phyloP scores from a whole-genome alignment of 2,888 invertebrate genomes.

The Brachylomia viminalis region DNA sequence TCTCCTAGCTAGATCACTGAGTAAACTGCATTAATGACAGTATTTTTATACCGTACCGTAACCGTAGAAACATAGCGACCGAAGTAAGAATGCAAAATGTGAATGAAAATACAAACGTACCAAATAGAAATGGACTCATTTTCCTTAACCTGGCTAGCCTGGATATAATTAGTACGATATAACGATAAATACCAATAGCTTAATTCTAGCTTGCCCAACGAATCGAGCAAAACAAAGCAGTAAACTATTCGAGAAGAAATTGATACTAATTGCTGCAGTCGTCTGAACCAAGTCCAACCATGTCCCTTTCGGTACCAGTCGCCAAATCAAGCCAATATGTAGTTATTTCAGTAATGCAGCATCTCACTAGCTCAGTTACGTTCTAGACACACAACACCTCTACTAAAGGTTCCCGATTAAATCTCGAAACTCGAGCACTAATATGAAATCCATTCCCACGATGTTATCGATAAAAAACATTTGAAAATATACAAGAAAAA shows the following conservation, averaged over 20 bases:
- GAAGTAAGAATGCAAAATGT: constrained; percentile 25
- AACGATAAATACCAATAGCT: neutral
- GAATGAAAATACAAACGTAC: no score
- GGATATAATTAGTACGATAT: no score
- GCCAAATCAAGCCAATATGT: constrained; percentile 67
- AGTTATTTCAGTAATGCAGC: constrained; percentile 77
- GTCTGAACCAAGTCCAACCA: constrained; percentile 46
- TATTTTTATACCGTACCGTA: constrained; percentile 28
- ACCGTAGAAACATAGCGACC: neutral
- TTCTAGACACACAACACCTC: constrained; percentile 61
- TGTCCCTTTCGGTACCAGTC: constrained; percentile 54
- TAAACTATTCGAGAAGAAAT: constrained; percentile 60
- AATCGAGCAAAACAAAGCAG: constrained; percentile 29
- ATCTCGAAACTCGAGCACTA: constrained; percentile 55
- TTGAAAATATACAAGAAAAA: constrained; percentile 54
- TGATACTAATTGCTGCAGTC: constrained; percentile 57
- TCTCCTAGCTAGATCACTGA: no score
- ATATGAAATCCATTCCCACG: constrained; percentile 60
- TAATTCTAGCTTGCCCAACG: neutral
- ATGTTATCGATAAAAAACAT: constrained; percentile 56
- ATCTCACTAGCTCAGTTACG: constrained; percentile 70
- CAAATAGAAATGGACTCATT: neutral
- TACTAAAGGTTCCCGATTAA: constrained; percentile 47
- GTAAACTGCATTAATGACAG: constrained; percentile 26
- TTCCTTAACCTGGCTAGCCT: neutral